Evolutionary conservation across 2,113 vertebrate species (phyloP).

Genomic region (Burhinus oedicnemus): DNA sequence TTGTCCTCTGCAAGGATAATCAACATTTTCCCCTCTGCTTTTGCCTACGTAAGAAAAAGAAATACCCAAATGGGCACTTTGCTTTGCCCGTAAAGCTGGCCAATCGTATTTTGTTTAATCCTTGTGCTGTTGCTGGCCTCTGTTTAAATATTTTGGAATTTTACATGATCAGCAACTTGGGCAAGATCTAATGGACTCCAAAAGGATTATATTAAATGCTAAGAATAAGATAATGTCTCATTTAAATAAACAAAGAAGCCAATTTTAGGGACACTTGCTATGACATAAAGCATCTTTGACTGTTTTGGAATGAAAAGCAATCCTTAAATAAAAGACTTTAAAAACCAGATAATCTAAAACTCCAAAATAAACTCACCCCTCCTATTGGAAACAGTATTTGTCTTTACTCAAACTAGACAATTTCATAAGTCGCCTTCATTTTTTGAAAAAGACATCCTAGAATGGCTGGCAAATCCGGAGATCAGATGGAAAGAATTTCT

Average conservation of each 20-base stretch:
- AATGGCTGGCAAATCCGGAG: slow-evolving; percentile 20
- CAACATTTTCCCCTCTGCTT: background rate
- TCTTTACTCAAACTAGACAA: background rate
- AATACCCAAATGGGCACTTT: background rate
- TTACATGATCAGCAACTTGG: background rate
- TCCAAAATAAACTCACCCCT: slow-evolving; percentile 21
- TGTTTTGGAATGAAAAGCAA: slow-evolving; percentile 1
- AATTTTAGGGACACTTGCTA: background rate
- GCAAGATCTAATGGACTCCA: background rate
- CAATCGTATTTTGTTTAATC: background rate
- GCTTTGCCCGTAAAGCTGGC: background rate
- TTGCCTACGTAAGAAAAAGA: background rate
- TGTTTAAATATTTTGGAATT: slow-evolving; percentile 16
- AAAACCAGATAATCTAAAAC: slow-evolving; percentile 5
- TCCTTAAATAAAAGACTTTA: background rate
- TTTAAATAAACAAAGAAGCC: background rate
- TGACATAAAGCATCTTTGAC: background rate
- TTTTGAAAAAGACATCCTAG: slow-evolving; percentile 33
- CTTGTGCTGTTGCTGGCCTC: background rate
- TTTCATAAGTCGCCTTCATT: background rate
- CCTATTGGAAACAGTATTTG: background rate
- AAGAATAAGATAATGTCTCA: background rate
- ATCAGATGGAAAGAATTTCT: slow-evolving; percentile 60
- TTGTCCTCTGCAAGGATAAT: background rate
- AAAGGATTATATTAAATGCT: slow-evolving; percentile 11